Evolutionary conservation across 2,888 invertebrate species (phyloP).

Genomic region (Thereva unica): DNA sequence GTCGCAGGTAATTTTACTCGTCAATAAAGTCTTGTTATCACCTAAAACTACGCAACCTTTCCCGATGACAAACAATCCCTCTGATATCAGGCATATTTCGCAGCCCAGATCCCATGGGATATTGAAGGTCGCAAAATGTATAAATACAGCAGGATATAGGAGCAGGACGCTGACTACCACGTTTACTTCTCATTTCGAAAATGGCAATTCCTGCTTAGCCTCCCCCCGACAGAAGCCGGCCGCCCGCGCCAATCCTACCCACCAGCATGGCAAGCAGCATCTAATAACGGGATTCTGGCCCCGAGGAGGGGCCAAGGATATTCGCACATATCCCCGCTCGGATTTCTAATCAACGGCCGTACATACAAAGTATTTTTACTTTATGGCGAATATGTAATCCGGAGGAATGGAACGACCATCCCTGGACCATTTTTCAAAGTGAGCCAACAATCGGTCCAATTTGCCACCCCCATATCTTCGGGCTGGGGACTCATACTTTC

Average conservation of each 20-base stretch:
- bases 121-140: conserved; percentile 27
- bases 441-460: conserved; percentile 33
- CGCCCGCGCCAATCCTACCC: too few relatives aligned
- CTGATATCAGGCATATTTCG: conserved; percentile 31
- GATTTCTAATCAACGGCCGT: conserved; percentile 31
- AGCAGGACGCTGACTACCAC: too few relatives aligned
- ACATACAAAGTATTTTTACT: conserved; percentile 37
- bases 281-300: conserved; percentile 25
- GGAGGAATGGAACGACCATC: conserved; percentile 30
- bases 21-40: conserved; percentile 36
- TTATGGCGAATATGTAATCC: conserved; percentile 33
- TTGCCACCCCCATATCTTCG: conserved; percentile 17
- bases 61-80: conserved; percentile 33
- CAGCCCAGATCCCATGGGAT: conserved; percentile 16
- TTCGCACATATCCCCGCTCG: conserved; percentile 4
- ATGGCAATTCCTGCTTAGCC: conserved; percentile 25
- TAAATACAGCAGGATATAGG: conserved; percentile 7
- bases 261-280: neutral
- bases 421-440: conserved; percentile 30
- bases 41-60: conserved; percentile 26
- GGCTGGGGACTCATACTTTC: conserved; percentile 27
- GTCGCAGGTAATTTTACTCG: conserved; percentile 35
- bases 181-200: conserved; percentile 24
- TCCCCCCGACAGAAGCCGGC: too few relatives aligned
- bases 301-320: neutral